Evolutionary conservation across 1,140 invertebrate genomes (phyloP), one percentile per base, ranked within the genome.

Genomic region (Brachionus rubens): DNA sequence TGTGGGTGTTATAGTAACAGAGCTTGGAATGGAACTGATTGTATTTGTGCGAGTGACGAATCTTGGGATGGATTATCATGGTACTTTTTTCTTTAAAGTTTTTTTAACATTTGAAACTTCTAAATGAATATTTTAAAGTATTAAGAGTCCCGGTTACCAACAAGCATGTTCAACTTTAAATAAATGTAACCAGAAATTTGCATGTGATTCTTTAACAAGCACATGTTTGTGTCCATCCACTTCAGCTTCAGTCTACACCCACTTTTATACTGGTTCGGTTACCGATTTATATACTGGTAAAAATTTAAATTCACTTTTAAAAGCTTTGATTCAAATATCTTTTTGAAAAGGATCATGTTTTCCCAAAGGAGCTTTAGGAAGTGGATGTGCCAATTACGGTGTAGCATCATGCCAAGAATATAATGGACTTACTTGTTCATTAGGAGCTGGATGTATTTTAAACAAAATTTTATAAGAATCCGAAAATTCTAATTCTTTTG

Each of bases 11-110:
- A 30, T 16, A 50, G 68, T 21, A 72, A 72, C 50, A 28, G 68
- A 19, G 12, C 12, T 41, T 72, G 68, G 68, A 72, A 72, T 5
- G 68, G 68, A 14, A 72, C 68, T 19, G 68, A 72, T 40, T 72
- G 68, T 24, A n/a, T 19, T 9, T 72, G 68, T 30, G 41, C 46
- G 6, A 30, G 16, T 14, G 50, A 72, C 19, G 26, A 48, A 41
- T 72, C 33, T 54, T 72, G 68, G 68, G 68, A 72, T 24, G 68
- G 68, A 12, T 40, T 72, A 12, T 14, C 68, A 30, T 72, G 68
- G 43, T 72, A n/a, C n/a, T n/a, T n/a, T n/a, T n/a, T n/a, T n/a
- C n/a, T n/a, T n/a, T n/a, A n/a, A 40, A 48, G 4, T n/a, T n/a
- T n/a, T n/a, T n/a, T n/a, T n/a, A n/a, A n/a, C n/a, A n/a, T n/a